These are phyloP conservation scores for Bradypodion ventrale DNA, from an alignment of 2,797 vertebrate species.

Conservation along the genomic window DNA sequence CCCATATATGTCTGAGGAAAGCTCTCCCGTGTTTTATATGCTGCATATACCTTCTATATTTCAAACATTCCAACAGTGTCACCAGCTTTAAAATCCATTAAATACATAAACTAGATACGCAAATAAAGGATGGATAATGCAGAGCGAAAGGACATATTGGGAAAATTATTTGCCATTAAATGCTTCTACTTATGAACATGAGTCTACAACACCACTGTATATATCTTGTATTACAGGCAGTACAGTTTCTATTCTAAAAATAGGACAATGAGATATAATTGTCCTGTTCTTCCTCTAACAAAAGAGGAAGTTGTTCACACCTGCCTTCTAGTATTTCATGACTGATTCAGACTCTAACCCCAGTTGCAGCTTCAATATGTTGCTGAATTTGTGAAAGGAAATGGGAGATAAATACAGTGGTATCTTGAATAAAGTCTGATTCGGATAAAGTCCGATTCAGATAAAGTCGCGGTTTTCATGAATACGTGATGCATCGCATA, in stretches of 20 bases:
- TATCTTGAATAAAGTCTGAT: too few species aligned
- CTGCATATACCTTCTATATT: conserved; percentile 32
- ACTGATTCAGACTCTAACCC: too few species aligned
- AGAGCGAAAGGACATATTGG: neutral
- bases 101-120: neutral
- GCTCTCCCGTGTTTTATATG: conserved; percentile 46
- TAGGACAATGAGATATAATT: neutral
- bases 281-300: neutral
- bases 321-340: neutral
- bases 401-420: too few species aligned
- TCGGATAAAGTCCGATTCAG: too few species aligned
- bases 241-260: neutral
- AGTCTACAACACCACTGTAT: neutral
- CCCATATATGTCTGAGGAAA: conserved; percentile 43
- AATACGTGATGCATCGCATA: too few species aligned
- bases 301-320: neutral
- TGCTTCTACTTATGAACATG: neutral
- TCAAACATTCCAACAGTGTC: conserved; percentile 4
- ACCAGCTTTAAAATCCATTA: conserved; percentile 43
- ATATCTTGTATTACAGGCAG: neutral
- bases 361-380: neutral
- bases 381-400: too few species aligned
- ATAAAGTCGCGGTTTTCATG: too few species aligned
- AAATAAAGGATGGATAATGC: neutral
- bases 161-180: conserved; percentile 11